phyloP scores from a whole-genome alignment of 2,888 invertebrate species.

The Synanthedon tipuliformis region DNA sequence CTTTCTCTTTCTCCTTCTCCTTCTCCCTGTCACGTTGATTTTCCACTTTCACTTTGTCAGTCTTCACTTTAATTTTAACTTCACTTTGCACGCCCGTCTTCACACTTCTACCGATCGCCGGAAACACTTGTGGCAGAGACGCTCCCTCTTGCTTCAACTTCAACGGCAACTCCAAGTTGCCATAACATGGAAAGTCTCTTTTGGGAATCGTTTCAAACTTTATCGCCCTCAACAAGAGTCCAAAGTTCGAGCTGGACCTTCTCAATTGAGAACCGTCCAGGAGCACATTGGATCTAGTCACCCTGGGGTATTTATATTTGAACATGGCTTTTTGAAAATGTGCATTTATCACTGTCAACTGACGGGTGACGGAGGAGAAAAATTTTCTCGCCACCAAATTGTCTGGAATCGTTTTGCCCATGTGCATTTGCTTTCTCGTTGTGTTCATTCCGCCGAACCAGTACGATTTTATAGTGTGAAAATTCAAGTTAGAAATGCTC shows the following conservation, averaged over 20 bases:
- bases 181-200: slow-evolving; percentile 58
- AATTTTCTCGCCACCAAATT: slow-evolving; percentile 49
- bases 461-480: slow-evolving; percentile 24
- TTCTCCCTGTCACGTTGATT: slow-evolving; percentile 15
- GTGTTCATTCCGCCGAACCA: slow-evolving; percentile 44
- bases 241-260: slow-evolving; percentile 41
- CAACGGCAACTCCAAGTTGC: slow-evolving; percentile 55
- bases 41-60: slow-evolving; percentile 23
- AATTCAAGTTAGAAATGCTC: slow-evolving; percentile 18
- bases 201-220: slow-evolving; percentile 51
- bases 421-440: slow-evolving; percentile 43
- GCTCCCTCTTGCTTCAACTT: slow-evolving; percentile 51
- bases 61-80: slow-evolving; percentile 28
- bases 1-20: slow-evolving; percentile 23
- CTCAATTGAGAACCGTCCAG: slow-evolving; percentile 39
- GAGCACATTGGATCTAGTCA: slow-evolving; percentile 53
- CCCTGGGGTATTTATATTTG: slow-evolving; percentile 56
- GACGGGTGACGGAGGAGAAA: slow-evolving; percentile 54
- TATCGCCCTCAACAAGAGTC: slow-evolving; percentile 44
- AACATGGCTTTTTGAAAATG: slow-evolving; percentile 52
- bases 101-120: slow-evolving; percentile 31
- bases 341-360: slow-evolving; percentile 51
- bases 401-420: slow-evolving; percentile 31
- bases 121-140: slow-evolving; percentile 31
- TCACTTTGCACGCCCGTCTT: slow-evolving; percentile 24